These are phyloP conservation scores for Heliocidaris tuberculata DNA, from an alignment of 35 echinoderm and acorn worm species.

Conservation along the genomic window DNA sequence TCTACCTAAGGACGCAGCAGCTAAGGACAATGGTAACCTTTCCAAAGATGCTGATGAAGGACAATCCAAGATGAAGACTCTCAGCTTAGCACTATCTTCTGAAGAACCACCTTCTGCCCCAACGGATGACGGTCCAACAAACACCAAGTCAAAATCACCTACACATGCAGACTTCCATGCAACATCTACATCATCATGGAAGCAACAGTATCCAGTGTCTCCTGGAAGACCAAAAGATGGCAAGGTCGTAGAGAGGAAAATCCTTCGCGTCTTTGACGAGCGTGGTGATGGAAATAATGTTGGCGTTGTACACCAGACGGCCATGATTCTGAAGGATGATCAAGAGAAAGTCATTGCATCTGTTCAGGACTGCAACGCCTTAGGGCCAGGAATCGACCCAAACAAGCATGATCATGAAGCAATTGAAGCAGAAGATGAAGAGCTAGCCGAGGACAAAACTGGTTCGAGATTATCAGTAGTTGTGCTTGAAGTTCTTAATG, in stretches of 20 bases:
- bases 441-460: background rate
- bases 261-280: background rate
- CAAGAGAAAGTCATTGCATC: background rate
- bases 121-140: background rate
- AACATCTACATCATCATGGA: slow-evolving; percentile 15
- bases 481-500: background rate
- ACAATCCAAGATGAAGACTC: background rate
- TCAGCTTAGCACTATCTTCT: background rate
- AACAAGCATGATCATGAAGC: background rate
- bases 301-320: background rate
- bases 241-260: background rate
- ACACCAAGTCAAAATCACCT: background rate
- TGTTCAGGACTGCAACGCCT: background rate
- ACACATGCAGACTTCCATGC: background rate
- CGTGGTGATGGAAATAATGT: background rate
- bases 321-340: background rate
- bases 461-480: background rate
- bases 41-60: background rate
- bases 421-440: background rate
- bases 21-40: background rate
- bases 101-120: background rate
- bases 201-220: background rate
- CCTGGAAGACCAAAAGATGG: background rate
- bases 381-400: background rate
- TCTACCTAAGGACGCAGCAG: background rate